Evolutionary conservation across 1,140 invertebrate genomes (phyloP).

Genomic region (Ladona fulva): DNA sequence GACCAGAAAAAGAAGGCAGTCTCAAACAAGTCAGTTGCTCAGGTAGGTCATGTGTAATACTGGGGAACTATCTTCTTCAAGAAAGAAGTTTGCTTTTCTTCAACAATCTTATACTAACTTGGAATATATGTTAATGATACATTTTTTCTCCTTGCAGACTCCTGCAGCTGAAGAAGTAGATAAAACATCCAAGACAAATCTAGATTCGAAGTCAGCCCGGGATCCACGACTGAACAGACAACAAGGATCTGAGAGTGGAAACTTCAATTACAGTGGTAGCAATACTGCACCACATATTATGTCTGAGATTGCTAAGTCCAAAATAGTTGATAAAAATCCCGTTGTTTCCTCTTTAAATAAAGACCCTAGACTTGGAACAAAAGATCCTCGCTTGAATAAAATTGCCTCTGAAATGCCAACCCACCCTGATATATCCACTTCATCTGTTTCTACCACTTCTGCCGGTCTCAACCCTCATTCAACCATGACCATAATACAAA

Average conservation of each 20-base stretch:
- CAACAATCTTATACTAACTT: no score
- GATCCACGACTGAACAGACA: slow-evolving; percentile 11
- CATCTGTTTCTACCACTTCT: neutral
- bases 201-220: neutral
- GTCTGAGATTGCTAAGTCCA: slow-evolving; percentile 8
- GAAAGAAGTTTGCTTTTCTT: no score
- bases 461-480: neutral
- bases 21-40: neutral
- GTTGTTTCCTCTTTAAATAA: slow-evolving; percentile 11
- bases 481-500: neutral
- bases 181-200: neutral
- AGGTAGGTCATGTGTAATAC: neutral
- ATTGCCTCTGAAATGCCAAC: neutral
- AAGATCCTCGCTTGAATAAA: slow-evolving; percentile 15
- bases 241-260: neutral
- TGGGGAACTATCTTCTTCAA: no score
- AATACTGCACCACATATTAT: neutral
- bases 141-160: neutral
- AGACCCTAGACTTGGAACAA: slow-evolving; percentile 12
- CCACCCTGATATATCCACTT: neutral
- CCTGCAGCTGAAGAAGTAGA: neutral
- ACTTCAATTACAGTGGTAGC: neutral
- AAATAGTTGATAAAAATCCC: slow-evolving; percentile 8
- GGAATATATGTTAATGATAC: neutral
- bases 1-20: neutral